phyloP scores from a whole-genome alignment of 2,888 invertebrate species.

The Mythimna vitellina region DNA sequence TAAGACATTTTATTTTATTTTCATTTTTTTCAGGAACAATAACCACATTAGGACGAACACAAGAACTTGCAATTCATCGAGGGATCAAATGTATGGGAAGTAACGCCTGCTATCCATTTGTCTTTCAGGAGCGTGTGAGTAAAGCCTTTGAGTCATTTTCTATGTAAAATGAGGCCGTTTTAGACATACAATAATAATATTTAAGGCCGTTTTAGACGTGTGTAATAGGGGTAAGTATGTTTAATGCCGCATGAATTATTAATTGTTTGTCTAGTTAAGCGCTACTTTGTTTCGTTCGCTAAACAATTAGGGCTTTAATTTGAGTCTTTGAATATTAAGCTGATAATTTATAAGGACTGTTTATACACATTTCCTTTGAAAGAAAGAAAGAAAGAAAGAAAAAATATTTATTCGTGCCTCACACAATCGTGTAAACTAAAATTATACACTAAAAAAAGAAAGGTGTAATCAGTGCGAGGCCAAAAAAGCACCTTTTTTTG shows the following conservation, averaged over 20 bases:
- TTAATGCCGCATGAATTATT: slow-evolving; percentile 38
- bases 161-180: slow-evolving; percentile 23
- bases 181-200: slow-evolving; percentile 5
- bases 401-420: too few species aligned
- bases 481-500: too few species aligned
- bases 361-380: too few species aligned
- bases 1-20: too few species aligned
- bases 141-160: slow-evolving; percentile 31
- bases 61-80: slow-evolving; percentile 37
- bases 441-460: too few species aligned
- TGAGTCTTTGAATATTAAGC: too few species aligned
- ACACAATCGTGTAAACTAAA: too few species aligned
- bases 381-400: too few species aligned
- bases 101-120: slow-evolving; percentile 22
- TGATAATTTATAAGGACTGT: too few species aligned
- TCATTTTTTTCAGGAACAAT: too few species aligned
- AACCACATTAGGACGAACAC: not conserved
- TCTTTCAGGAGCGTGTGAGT: slow-evolving; percentile 9
- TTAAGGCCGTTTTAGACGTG: slow-evolving; percentile 14
- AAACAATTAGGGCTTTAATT: too few species aligned
- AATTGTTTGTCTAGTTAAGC: slow-evolving; percentile 5
- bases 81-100: slow-evolving; percentile 8
- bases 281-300: not conserved
- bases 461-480: too few species aligned
- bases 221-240: slow-evolving; percentile 16